Evolutionary conservation across 2,113 vertebrate genomes (phyloP), one percentile per base, ranked within the genome.

Genomic region (Seriola dumerili): DNA sequence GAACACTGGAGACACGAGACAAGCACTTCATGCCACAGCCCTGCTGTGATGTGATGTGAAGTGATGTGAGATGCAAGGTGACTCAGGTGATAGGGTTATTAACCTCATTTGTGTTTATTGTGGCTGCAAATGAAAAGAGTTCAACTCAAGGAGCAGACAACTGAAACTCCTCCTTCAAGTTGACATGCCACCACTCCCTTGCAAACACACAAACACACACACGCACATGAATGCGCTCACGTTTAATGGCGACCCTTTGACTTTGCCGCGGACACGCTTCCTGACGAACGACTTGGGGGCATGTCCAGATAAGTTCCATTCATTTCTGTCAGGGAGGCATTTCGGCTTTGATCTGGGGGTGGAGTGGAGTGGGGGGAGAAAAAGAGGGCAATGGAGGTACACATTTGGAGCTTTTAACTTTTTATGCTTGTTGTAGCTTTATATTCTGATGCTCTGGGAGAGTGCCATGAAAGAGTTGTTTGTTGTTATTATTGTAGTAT

Each of bases 151-250:
- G 66, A 23, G 68, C 46, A 57, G 52, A 63, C 50, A 10, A 44
- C 8, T 59, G 79, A 79, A 77, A 75, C 73, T 88, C 64, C 63
- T 89, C 83, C 72, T 92, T 93, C 84, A 91, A 55, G 85, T 88
- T 88, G 89, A 91, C 85, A 76, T 62, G 64, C 50, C 42, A 67
- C 38, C 85, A 78, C 82, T 75, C 62, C 78, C 78, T 63, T 65
- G 6, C 36, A 54, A 72, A 68, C 29, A 29, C 29, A 29, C 29
- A 29, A 29, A 29, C 29, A 3, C 36, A 67, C 48, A 29, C 54
- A 32, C 57, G 68, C 46, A 32, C 54, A 36, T 57, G 16, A 10
- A 61, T 21, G 13, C 34, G 50, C 63, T 48, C 32, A 6, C 4
- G 5, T 55, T 58, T 70, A 16, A 54, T 12, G 64, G 36, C 19